Evolutionary conservation across 2,888 invertebrate species (phyloP), one percentile per base, ranked within the genome.

Genomic region (Cosmorhoe ocellata): DNA sequence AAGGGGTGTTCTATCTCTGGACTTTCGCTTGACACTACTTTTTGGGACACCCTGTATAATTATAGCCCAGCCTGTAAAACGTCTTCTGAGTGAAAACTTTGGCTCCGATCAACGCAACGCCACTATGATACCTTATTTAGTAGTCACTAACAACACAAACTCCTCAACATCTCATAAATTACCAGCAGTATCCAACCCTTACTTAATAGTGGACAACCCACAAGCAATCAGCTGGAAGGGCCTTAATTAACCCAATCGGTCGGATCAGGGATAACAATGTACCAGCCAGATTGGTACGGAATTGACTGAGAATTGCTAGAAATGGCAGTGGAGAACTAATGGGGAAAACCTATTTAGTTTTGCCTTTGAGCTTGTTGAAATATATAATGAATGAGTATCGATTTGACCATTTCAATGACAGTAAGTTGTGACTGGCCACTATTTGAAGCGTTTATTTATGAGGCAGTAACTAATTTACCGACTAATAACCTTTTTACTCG

Each of bases 221-320:
- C 69, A 69, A 45, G 64, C 67, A 71, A 74, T 74, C 74, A 73
- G 63, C 51, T 58, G 64, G 65, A 71, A 68, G 65, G 61, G 55
- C 59, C 66, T 69, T 71, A 76, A 76, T 76, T 71, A 71, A 69
- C 61, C 64, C 69, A 67, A 70, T 72, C 64, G 69, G 56, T 61
- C 58, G 63, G 61, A 63, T 53, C 58, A 53, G 59, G 64, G 67
- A 65, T 64, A 74, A 76, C 73, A 73, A 71, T 69, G 71, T 71
- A 62, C 61, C 63, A 53, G 50, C 53, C 41, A 59, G 61, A 67
- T 70, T 64, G 66, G 63, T 61, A 59, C 42, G 43, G 40, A 56
- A 59, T 58, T 50, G 61, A 51, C 57, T 57, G 56, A 52, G 55
- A 57, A 59, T 51, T 37, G 53, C 53, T 52, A 51, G 56, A 56